Base-by-base conservation (phyloP, 2,797 vertebrate species). In the Salarias fasciatus region DNA sequence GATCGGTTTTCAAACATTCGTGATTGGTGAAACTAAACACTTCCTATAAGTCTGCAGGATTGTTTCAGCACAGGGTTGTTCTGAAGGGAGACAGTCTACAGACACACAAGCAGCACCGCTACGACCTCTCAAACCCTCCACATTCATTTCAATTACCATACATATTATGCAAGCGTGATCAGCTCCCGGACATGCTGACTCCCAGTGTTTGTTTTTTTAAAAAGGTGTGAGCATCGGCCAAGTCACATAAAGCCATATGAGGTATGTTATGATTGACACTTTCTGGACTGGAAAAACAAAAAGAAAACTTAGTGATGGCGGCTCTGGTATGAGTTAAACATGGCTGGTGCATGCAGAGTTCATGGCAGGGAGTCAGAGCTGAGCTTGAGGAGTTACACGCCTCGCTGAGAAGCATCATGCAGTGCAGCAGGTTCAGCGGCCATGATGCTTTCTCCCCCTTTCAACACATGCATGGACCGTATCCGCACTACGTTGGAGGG, bases 381-480 rank as follows among this genome's bases (percentile, higher is more conserved):
- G 72, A 69, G 67, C 49, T n/a, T 37, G 10, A 40, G 12, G 43
- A 5, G 52, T 40, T 49, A 55, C 50, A 43, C 14, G 62, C 35
- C 8, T 54, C 14, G 69, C n/a, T 29, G 38, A 35, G 29, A 47
- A 55, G 52, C 61, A 58, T 42, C 71, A 78, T 68, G 77, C 75
- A 74, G 8, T 0, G 12, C 8, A 49, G 5, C 2, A 7, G 5
- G 24, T 40, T 11, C 10, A 36, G 47, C 3, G 13, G 15, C 11
- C 12, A 40, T 13, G 30, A 41, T 56, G 11, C 6, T 13, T 6
- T 44, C 3, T 1, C 11, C 30, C 8, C 18, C 3, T 43, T 61
- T 44, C 5, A n/a, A 41, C 13, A 49, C 36, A 53, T 60, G 7
- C n/a, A 14, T 49, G 44, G 67, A 61, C 33, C 2, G 12, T 49